Base-by-base conservation (phyloP, 2,888 invertebrate genomes). In the Brachycybe producta region DNA sequence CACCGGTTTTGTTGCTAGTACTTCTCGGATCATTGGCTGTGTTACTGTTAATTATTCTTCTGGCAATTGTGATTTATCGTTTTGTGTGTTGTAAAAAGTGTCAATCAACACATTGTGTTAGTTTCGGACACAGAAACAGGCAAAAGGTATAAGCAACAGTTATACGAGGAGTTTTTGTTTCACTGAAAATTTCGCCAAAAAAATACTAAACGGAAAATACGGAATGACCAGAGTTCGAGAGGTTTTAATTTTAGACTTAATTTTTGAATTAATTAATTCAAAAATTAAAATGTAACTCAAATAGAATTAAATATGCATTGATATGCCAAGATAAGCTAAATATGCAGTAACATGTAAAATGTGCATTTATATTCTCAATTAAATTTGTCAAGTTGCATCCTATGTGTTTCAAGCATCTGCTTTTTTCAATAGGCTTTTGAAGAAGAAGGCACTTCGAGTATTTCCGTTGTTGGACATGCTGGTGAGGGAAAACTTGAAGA, bases 11-110 rank as follows among this genome's bases (percentile, higher is more conserved):
- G 23, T 13, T 46, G 23, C 46, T 38, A 34, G 32, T 30, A 23
- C 23, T 46, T n/a, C 46, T 46, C 2, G 46, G 46, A 3, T 46
- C 46, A 23, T 36, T 46, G 5, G 26, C 36, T 2, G 46, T 23
- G n/a, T 23, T 46, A 8, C 24, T 46, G 21, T 36, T 46, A 5
- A 15, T 46, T 15, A 36, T 35, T 46, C n/a, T 46, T 17, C 5
- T 46, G 7, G 17, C 19, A 19, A 46, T 46, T n/a, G 19, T 46
- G 23, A 19, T 46, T 13, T 34, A 42, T 27, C 24, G 28, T 19
- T 42, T 23, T 42, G 26, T 42, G 15, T 42, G 26, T 42, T 28
- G 27, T 5, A 11, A 26, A 15, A 42, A 42, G 42, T 8, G 42
- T 24, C 17, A 26, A 5, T 27, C 23, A 26, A 42, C 13, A 2